Evolutionary conservation across 2,113 vertebrate genomes (phyloP), one percentile per base, ranked within the genome.

Genomic region (Lepus timidus): DNA sequence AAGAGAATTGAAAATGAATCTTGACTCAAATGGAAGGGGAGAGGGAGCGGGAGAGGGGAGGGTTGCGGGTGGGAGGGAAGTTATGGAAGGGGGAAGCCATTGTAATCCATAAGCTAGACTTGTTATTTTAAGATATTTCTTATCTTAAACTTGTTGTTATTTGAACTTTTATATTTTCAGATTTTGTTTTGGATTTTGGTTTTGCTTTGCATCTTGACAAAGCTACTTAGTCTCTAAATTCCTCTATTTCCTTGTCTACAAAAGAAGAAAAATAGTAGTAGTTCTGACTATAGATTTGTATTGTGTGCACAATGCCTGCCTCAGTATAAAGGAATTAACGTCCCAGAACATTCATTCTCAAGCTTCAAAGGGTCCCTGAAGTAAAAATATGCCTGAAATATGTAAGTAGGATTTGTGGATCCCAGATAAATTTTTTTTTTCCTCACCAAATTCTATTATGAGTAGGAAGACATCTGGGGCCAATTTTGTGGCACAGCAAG

Each of bases 121-220:
- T 81, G 64, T 83, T 81, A 62, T 88, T 90, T 85, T 71, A 65
- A 55, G 4, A 52, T 79, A 75, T 29, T 44, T 85, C 52, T 39
- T 85, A 7, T 36, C 55, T 87, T 87, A 83, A 82, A 87, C 11
- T 19, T 52, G 17, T 90, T 20, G 55, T 8, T 80, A 23, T 79
- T 89, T 76, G 58, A 91, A 36, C 10, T 7, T 88, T 20, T 83
- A 31, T 27, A 20, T 67, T 93, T 85, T 85, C 22, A 89, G 71
- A 78, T 19, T 61, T 58, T 71, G 23, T 44, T 81, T 92, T 91
- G 49, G 12, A 31, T 85, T 78, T 88, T 52, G 25, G 7, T 92
- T 86, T 84, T 49, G 19, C 13, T 93, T 95, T 91, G n/a, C 79
- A 90, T 92, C 44, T 85, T 87, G 62, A 39, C 31, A 81, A 90